Evolutionary conservation across 2,113 vertebrate genomes (phyloP), one percentile per base, ranked within the genome.

Genomic region (Machaerirhynchus nigripectus): DNA sequence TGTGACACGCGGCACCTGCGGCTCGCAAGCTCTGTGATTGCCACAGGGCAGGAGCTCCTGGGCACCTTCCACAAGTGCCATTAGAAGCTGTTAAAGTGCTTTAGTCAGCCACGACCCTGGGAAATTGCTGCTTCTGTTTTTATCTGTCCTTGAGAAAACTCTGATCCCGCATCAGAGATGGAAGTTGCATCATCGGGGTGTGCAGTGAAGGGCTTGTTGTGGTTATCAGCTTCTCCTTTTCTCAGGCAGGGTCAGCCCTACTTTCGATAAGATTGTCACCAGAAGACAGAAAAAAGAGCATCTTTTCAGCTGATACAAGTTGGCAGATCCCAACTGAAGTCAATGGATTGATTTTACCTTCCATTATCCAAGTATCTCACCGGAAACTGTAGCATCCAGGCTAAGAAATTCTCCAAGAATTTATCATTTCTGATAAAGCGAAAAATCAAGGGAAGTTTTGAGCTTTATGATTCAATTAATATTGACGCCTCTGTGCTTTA

Each of bases 261-360:
- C 89, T 96, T 96, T 85, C n/a, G 77, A 96, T 90, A 95, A 97
- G 94, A 95, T 89, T 97, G 74, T 82, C 92, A 97, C 78, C 68
- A 84, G 85, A 91, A 96, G 87, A 90, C 77, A 90, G 95, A 77
- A 78, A 79, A 24, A n/a, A 14, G 7, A 39, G 15, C 11, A 12
- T 23, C 31, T 86, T 65, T 69, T 70, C 85, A 84, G 35, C 83
- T 80, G 42, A 39, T 61, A 7, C 37, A 46, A 83, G 71, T 35
- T 73, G 50, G 63, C 83, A 83, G 67, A 69, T 61, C 42, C 61
- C 85, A 69, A 4, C 3, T 50, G 50, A 73, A 91, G 75, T 65
- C 55, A 83, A 50, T 80, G 47, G 70, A 77, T 42, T 85, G 83
- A 86, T 91, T 93, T 92, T 53, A 59, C 46, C 24, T 93, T 80